A percentile compares a stretch with the other conserved stretches of the same genome.
Conservation (phyloP, 1,140 invertebrate species). For the Macrotrachela quadricornifera region DNA sequence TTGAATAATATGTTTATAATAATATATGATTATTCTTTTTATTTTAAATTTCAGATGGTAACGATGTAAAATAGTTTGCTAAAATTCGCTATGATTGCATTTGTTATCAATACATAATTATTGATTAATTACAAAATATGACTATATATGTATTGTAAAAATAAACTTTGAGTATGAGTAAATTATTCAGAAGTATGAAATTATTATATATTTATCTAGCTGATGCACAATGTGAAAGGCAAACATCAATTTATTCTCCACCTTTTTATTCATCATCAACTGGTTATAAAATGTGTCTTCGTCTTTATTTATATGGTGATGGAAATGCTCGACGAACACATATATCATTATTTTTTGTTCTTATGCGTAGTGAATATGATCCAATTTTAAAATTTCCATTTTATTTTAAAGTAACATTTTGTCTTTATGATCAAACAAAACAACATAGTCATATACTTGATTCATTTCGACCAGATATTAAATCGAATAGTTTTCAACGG, state of each 20-base stretch:
- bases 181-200: no score
- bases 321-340: constrained; percentile 6
- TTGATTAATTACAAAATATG: no score
- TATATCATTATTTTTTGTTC: constrained; percentile 7
- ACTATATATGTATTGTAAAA: no score
- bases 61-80: no score
- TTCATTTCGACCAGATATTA: constrained; percentile 12
- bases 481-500: neutral
- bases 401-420: constrained; percentile 14
- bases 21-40: no score
- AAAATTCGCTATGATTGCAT: no score
- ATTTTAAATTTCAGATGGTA: no score
- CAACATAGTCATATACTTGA: constrained; percentile 9
- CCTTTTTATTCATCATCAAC: constrained; percentile 20
- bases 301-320: constrained; percentile 9
- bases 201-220: no score
- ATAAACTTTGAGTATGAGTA: no score
- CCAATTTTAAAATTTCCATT: constrained; percentile 17
- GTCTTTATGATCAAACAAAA: constrained; percentile 11
- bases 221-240: constrained; percentile 16
- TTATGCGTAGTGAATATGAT: constrained; percentile 12
- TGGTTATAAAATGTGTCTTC: constrained; percentile 16
- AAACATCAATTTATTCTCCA: constrained; percentile 19
- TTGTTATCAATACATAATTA: no score
- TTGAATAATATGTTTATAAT: no score